phyloP scores from a whole-genome alignment of 2,113 vertebrate species.

The Pandion haliaetus region DNA sequence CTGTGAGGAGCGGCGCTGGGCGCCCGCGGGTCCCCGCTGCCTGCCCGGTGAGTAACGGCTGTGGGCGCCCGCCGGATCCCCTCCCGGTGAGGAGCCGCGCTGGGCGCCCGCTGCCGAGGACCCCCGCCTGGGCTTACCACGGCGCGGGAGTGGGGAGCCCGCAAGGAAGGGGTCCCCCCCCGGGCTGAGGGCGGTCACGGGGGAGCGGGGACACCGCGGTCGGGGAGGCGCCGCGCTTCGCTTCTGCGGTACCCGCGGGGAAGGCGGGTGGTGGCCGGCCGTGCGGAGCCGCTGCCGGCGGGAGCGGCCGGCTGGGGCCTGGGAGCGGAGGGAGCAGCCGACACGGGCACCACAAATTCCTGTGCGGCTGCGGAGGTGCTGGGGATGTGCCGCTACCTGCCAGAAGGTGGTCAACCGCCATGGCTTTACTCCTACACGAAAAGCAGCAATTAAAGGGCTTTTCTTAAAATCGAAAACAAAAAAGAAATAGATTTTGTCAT shows the following conservation, averaged over 20 bases:
- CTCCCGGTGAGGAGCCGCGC: background rate
- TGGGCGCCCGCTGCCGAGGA: background rate
- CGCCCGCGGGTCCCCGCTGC: background rate
- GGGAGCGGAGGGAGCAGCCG: background rate
- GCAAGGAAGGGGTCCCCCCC: background rate
- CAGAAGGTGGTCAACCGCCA: accelerated
- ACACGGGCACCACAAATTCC: background rate
- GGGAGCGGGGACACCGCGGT: background rate
- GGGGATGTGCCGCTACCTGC: background rate
- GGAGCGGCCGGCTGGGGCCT: background rate
- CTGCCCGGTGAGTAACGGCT: background rate
- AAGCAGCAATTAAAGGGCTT: background rate
- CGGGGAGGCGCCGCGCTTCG: background rate
- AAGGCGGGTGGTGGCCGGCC: background rate
- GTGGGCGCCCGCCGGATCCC: background rate
- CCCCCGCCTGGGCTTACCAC: background rate
- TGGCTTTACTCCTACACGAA: background rate
- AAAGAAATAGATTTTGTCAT: background rate
- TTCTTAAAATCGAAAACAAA: background rate
- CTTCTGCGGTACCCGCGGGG: background rate
- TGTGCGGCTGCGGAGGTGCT: background rate
- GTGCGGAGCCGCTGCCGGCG: background rate
- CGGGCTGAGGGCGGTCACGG: background rate
- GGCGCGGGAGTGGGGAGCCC: background rate
- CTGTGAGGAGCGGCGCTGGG: background rate